Evolutionary conservation across 1,140 invertebrate genomes (phyloP), one percentile per base, ranked within the genome.

Genomic region (Aethina tumida): DNA sequence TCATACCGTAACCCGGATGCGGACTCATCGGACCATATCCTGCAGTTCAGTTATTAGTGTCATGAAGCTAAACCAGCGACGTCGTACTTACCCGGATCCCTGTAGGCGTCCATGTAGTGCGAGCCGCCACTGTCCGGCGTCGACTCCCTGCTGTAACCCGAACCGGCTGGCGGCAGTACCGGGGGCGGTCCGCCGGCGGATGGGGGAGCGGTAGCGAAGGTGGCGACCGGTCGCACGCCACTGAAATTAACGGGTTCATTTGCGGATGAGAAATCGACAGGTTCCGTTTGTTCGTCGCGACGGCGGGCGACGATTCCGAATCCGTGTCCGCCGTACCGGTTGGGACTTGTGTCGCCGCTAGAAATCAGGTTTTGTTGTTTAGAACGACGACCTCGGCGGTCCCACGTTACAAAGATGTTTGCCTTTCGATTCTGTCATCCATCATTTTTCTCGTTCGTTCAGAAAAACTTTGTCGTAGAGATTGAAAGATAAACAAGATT

Each of bases 61-160:
- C n/a, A n/a, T n/a, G n/a, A n/a, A n/a, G n/a, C n/a, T n/a, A n/a
- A n/a, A n/a, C n/a, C n/a, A n/a, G 21, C 5, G 27, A 24, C 12
- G 18, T 27, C 19, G 47, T 62, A 88, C 84, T 82, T 52, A 81
- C 81, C n/a, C 9, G 82, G 75, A 60, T 87, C 84, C 58, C 84
- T 67, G 56, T 87, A 88, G 30, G 81, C 79, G 58, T 88, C 84
- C 60, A 86, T 75, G 53, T 87, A 87, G 63, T 87, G 84, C 16
- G 81, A 84, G 35, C 80, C 82, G 25, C 81, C 81, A 53, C 81
- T 85, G 59, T 87, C 84, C 2, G 67, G 67, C 22, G 84, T 86
- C 19, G 83, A 87, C 61, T 87, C 84, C 41, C 84, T 73, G 63
- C 83, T 86, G 57, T 87, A 88, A 10, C 66, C 71, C 21, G 70